phyloP scores from a whole-genome alignment of 2,888 invertebrate species.

The Drosophila prostipennis region DNA sequence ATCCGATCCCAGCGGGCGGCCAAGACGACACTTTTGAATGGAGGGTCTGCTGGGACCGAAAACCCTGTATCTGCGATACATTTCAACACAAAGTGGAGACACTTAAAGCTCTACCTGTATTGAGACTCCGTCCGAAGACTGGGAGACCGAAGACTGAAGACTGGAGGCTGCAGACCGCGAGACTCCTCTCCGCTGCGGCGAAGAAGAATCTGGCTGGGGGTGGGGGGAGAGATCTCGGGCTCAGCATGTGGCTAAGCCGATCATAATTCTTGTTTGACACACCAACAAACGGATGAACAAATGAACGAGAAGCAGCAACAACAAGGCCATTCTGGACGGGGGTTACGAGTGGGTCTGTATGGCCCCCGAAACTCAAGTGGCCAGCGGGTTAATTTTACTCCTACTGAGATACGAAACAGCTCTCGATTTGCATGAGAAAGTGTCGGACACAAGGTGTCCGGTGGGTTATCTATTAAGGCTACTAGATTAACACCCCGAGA shows the following conservation, averaged over 20 bases:
- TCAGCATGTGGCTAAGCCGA: slow-evolving; percentile 84
- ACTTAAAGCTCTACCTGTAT: slow-evolving; percentile 80
- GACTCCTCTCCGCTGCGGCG: slow-evolving; percentile 27
- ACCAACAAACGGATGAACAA: slow-evolving; percentile 79
- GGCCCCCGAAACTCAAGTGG: slow-evolving; percentile 55
- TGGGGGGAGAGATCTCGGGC: slow-evolving; percentile 33
- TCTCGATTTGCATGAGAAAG: slow-evolving; percentile 65
- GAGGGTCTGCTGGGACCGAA: slow-evolving; percentile 22
- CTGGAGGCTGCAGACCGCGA: slow-evolving; percentile 18
- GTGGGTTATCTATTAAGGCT: slow-evolving; percentile 81
- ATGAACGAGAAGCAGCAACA: slow-evolving; percentile 72
- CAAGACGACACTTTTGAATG: slow-evolving; percentile 78
- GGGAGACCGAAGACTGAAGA: not conserved
- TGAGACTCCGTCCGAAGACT: slow-evolving; percentile 37
- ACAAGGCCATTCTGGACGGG: slow-evolving; percentile 43
- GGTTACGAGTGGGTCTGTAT: slow-evolving; percentile 5
- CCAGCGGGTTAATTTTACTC: slow-evolving; percentile 78
- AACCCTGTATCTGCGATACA: slow-evolving; percentile 54
- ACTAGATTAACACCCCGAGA: slow-evolving; percentile 66
- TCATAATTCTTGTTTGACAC: slow-evolving; percentile 84
- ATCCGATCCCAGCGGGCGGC: slow-evolving; percentile 68
- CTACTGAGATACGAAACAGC: slow-evolving; percentile 59
- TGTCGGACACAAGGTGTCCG: slow-evolving; percentile 68
- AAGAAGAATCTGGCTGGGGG: slow-evolving; percentile 14
- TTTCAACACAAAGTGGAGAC: slow-evolving; percentile 80